These are phyloP conservation scores for Cheilosia vernalis DNA, from an alignment of 2,888 invertebrate genomes.

Conservation along the genomic window DNA sequence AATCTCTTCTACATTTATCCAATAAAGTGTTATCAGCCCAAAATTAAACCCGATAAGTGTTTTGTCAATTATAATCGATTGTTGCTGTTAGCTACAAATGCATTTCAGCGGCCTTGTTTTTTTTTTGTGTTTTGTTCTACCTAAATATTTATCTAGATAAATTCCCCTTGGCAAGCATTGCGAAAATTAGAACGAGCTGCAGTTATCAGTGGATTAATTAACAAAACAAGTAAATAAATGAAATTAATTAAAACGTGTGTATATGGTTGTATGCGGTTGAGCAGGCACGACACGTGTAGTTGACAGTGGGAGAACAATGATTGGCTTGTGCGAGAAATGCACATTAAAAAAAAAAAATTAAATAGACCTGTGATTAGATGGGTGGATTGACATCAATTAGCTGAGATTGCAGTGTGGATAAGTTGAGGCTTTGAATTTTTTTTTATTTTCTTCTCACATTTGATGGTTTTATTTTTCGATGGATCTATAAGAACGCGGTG, in stretches of 20 bases:
- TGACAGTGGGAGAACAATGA: background rate
- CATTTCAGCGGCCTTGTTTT: slow-evolving; percentile 5
- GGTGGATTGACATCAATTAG: no score
- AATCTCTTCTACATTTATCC: slow-evolving; percentile 51
- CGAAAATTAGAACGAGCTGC: slow-evolving; percentile 10
- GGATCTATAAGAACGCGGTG: no score
- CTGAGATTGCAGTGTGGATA: no score
- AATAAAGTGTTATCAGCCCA: slow-evolving; percentile 58
- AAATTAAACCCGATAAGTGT: slow-evolving; percentile 63
- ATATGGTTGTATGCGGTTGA: background rate
- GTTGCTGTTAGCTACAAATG: slow-evolving; percentile 52
- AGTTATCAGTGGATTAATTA: slow-evolving; percentile 39
- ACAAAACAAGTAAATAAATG: slow-evolving; percentile 50
- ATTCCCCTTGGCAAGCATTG: slow-evolving; percentile 5
- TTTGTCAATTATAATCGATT: slow-evolving; percentile 74
- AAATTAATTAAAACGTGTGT: slow-evolving; percentile 55
- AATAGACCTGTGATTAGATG: no score
- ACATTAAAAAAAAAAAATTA: background rate
- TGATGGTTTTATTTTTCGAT: no score
- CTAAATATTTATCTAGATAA: slow-evolving; percentile 12
- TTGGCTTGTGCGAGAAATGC: background rate
- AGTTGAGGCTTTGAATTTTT: no score
- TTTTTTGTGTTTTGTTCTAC: background rate
- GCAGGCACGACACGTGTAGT: slow-evolving; percentile 3
- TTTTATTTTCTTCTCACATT: no score